Conservation (phyloP, 1,140 invertebrate species). For the Thaumetopoea pityocampa region DNA sequence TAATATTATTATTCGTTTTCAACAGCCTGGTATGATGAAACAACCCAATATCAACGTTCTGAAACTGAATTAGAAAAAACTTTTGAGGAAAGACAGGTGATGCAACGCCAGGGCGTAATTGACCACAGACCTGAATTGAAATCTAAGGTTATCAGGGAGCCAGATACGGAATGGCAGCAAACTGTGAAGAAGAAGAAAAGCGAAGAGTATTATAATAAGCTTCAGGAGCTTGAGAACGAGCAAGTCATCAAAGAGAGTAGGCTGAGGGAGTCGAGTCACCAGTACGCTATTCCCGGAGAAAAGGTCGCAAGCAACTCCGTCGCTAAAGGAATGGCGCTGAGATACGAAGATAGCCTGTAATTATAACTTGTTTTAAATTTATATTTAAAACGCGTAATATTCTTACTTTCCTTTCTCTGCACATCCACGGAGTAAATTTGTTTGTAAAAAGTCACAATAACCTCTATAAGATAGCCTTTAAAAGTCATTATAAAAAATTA, state of each 20-base stretch:
- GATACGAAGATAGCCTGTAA: constrained; percentile 90
- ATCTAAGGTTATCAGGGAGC: constrained; percentile 82
- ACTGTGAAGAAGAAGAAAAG: constrained; percentile 87
- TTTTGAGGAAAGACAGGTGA: constrained; percentile 88
- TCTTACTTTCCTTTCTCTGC: too few species aligned
- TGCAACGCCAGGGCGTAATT: constrained; percentile 79
- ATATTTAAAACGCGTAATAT: too few species aligned
- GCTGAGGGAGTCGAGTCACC: constrained; percentile 85
- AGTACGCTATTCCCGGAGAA: constrained; percentile 90
- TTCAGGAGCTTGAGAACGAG: constrained; percentile 89
- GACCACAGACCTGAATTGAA: constrained; percentile 79
- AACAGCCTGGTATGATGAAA: constrained; percentile 95
- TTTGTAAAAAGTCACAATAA: too few species aligned
- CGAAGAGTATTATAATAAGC: constrained; percentile 89
- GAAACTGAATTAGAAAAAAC: constrained; percentile 90
- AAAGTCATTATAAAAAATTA: too few species aligned
- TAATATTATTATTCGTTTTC: constrained; percentile 35
- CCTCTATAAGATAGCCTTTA: too few species aligned
- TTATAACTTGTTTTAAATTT: constrained; percentile 30
- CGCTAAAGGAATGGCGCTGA: constrained; percentile 90
- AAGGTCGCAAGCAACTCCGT: constrained; percentile 85
- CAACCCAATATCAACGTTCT: constrained; percentile 89
- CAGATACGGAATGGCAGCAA: constrained; percentile 90
- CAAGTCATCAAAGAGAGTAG: constrained; percentile 89
- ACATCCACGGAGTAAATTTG: too few species aligned